Conservation (phyloP, 2,888 invertebrate species). For the Drosophila kuntzei region DNA sequence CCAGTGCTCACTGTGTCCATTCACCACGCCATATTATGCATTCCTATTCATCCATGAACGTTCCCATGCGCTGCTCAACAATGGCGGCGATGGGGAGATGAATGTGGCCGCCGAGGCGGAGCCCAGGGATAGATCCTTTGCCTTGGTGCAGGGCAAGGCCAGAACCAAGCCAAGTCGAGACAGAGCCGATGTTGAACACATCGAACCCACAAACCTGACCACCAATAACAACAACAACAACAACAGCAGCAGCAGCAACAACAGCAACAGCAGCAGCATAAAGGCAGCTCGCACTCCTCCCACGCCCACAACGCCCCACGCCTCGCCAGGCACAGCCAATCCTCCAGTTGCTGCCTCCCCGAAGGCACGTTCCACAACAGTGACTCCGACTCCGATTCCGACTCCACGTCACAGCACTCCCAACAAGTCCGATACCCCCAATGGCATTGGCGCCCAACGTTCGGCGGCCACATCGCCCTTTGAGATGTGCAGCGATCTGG, state of each 20-base stretch:
- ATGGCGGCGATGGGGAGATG: slow-evolving; percentile 38
- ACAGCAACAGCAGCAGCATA: slow-evolving; percentile 76
- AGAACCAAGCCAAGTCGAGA: slow-evolving; percentile 44
- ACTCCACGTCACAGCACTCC: slow-evolving; percentile 38
- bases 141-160: slow-evolving; percentile 41
- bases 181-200: slow-evolving; percentile 26
- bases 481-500: slow-evolving; percentile 78
- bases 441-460: slow-evolving; percentile 63
- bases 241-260: slow-evolving; percentile 86
- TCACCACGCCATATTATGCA: slow-evolving; percentile 94
- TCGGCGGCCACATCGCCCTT: slow-evolving; percentile 74
- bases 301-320: slow-evolving; percentile 36
- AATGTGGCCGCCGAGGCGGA: slow-evolving; percentile 46
- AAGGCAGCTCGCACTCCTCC: slow-evolving; percentile 26
- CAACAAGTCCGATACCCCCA: slow-evolving; percentile 63
- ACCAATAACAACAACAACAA: slow-evolving; percentile 86
- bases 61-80: slow-evolving; percentile 88
- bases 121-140: slow-evolving; percentile 33
- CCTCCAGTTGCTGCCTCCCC: slow-evolving; percentile 40
- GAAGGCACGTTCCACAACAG: slow-evolving; percentile 37
- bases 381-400: slow-evolving; percentile 29
- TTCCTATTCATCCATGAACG: slow-evolving; percentile 97
- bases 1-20: slow-evolving; percentile 95
- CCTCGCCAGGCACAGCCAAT: slow-evolving; percentile 33
- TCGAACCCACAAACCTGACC: slow-evolving; percentile 77